Percentiles rank a stretch among this genome's conserved stretches.
Evolutionary conservation across 2,113 vertebrate species (phyloP).

Genomic region (Trogon surrucura): DNA sequence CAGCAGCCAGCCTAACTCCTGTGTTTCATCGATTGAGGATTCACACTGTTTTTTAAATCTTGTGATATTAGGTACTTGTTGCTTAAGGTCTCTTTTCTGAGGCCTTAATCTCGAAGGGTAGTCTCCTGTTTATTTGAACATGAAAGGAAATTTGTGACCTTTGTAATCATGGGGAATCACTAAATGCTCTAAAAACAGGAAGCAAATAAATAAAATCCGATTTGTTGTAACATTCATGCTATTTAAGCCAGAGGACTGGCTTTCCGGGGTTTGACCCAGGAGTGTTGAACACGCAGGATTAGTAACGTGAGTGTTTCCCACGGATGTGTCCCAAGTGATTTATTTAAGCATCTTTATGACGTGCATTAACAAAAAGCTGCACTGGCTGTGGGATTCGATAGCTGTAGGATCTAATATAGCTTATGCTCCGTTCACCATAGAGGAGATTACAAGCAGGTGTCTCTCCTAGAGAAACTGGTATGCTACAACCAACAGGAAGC

Average conservation of each 20-base stretch:
- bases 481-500: neutral
- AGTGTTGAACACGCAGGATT: neutral
- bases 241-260: neutral
- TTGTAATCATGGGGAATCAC: neutral
- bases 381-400: neutral
- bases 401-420: neutral
- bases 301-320: neutral
- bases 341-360: neutral
- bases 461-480: conserved; percentile 3
- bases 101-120: neutral
- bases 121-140: neutral
- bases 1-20: neutral
- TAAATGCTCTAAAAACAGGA: conserved; percentile 19
- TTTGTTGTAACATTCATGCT: neutral
- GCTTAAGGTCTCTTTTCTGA: neutral
- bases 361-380: neutral
- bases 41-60: neutral
- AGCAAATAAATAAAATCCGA: conserved; percentile 16
- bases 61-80: neutral
- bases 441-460: conserved; percentile 53
- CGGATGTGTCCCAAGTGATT: neutral
- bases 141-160: neutral
- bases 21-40: neutral
- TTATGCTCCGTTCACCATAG: neutral
- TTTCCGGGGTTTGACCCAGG: neutral